Evolutionary conservation across 2,888 invertebrate species (phyloP), one percentile per base, ranked within the genome.

Genomic region (Microchrysa polita): DNA sequence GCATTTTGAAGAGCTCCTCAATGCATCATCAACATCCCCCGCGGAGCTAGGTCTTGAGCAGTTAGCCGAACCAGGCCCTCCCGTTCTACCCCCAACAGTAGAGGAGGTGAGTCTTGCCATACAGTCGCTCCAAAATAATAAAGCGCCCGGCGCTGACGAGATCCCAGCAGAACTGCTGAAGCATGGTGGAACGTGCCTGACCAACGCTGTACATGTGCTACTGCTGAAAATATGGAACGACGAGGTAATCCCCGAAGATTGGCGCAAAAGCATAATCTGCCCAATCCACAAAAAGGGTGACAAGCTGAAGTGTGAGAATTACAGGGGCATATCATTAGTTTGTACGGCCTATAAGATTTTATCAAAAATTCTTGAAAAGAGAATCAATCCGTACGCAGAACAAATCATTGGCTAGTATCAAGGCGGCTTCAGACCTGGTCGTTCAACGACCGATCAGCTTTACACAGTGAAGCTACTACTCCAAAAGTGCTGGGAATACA

Each of bases 401-500:
- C 18, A 16, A 20, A n/a, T 55, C 55, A 16, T 55, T 55, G 22
- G 55, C 22, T 4, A 55, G 18, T n/a, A 18, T 18, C 55, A n/a
- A 55, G 10, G 22, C 1, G 10, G 22, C 4, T 55, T 55, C 22
- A 20, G 55, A 55, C 55, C 22, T n/a, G 55, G 48, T n/a, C 48
- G 48, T 12, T 48, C 48, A 4, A 48, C 48, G 12, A 48, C 48
- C 48, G 48, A 48, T n/a, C 48, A 48, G 48, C 48, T 48, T 10
- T 48, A 7, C 16, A 5, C 48, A 12, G 48, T 48, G 2, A 48
- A 48, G 2, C 48, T 48, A 10, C 4, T 48, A 12, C 12, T 48
- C 14, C 55, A 55, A 23, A 60, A 60, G 23, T 60, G 23, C 60
- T 60, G 60, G 60, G 60, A 27, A 60, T 48, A 48, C 16, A 48